Evolutionary conservation across 2,888 invertebrate genomes (phyloP).

Genomic region (Melitaea athalia): DNA sequence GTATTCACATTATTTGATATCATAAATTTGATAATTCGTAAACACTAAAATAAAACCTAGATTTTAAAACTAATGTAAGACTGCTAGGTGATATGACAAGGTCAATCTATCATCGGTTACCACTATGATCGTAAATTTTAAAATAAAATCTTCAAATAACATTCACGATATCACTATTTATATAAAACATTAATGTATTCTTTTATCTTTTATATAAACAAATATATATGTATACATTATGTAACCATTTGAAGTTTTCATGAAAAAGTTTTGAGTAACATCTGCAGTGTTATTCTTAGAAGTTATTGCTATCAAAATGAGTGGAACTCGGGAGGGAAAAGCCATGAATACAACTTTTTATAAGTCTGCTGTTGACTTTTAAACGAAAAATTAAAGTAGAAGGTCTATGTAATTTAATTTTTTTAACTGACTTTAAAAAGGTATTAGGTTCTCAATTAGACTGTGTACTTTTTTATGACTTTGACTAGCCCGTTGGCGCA

Average conservation of each 20-base stretch:
- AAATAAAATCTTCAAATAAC: neutral
- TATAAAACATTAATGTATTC: neutral
- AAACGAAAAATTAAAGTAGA: too few relatives aligned
- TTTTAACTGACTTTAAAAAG: too few relatives aligned
- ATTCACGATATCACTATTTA: slow-evolving; percentile 2
- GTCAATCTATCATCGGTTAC: neutral
- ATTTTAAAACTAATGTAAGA: neutral
- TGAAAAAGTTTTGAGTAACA: neutral
- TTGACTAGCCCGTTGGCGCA: too few relatives aligned
- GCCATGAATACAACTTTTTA: too few relatives aligned
- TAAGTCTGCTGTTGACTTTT: too few relatives aligned
- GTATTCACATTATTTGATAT: neutral
- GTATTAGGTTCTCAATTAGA: too few relatives aligned
- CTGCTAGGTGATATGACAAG: neutral
- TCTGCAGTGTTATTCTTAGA: neutral
- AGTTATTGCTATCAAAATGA: neutral
- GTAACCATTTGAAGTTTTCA: neutral
- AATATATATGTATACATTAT: neutral
- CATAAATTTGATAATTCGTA: neutral
- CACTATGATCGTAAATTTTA: neutral
- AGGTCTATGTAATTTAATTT: too few relatives aligned
- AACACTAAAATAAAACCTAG: neutral
- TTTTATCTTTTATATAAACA: slow-evolving; percentile 4
- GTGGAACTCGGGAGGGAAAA: too few relatives aligned
- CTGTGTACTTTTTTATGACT: too few relatives aligned